Conservation (phyloP, 2,888 invertebrate genomes). For the Heliothis peltigera region DNA sequence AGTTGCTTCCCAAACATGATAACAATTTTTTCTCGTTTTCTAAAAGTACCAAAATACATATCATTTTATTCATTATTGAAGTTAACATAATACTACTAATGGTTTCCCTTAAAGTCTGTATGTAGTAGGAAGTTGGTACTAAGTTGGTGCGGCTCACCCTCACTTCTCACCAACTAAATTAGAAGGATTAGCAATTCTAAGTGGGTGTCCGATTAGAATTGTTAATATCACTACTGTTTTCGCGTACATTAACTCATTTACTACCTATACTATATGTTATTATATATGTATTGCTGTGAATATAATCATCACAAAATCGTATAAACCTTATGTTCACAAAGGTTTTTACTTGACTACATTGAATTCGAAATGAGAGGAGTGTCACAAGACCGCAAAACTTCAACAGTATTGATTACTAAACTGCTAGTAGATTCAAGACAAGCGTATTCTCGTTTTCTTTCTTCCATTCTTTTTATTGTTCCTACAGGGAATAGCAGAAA, state of each 20-base stretch:
- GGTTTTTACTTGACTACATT: no score
- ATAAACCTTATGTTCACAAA: neutral
- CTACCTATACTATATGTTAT: neutral
- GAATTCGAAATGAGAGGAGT: neutral
- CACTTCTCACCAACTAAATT: conserved; percentile 19
- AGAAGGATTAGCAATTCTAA: conserved; percentile 33
- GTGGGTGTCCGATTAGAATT: conserved; percentile 20
- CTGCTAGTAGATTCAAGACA: conserved; percentile 7
- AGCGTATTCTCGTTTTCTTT: conserved; percentile 21
- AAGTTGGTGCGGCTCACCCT: neutral
- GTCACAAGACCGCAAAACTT: neutral
- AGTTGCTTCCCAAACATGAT: no score
- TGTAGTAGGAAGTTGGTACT: no score
- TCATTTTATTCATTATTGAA: neutral
- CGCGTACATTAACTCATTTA: conserved; percentile 10
- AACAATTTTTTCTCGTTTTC: no score
- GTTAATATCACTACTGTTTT: conserved; percentile 32
- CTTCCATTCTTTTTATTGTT: conserved; percentile 31
- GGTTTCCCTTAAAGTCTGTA: neutral
- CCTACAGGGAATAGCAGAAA: conserved; percentile 26
- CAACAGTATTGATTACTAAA: neutral
- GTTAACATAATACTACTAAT: neutral
- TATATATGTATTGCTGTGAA: neutral
- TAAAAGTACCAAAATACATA: no score
- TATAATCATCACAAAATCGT: neutral